Percentiles rank a stretch among this genome's conserved stretches.
phyloP scores from a whole-genome alignment of 2,113 vertebrate genomes.

The Podarcis muralis region DNA sequence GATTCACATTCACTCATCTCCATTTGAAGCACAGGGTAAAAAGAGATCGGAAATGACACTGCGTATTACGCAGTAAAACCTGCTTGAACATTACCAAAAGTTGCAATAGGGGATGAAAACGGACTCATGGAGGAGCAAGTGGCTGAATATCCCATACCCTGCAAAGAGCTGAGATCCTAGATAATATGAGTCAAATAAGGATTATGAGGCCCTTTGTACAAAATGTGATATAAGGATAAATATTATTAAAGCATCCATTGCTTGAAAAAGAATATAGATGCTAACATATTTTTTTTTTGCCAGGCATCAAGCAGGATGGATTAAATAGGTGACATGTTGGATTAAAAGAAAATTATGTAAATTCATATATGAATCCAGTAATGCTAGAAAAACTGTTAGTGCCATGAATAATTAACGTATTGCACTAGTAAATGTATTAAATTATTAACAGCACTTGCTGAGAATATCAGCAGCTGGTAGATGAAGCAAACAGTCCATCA shows the following conservation, averaged over 20 bases:
- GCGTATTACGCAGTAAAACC: background rate
- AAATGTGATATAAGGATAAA: background rate
- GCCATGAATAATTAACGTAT: slow-evolving; percentile 1
- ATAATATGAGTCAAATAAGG: background rate
- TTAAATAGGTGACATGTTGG: background rate
- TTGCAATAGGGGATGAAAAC: slow-evolving; percentile 30
- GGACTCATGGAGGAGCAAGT: background rate
- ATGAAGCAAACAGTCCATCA: slow-evolving; percentile 57
- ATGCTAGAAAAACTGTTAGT: background rate
- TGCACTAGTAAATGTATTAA: slow-evolving; percentile 40
- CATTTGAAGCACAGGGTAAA: background rate
- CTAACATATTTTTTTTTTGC: background rate
- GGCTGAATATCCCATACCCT: background rate
- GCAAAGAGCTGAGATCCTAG: background rate
- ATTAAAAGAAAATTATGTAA: background rate
- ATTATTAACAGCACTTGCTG: slow-evolving; percentile 54
- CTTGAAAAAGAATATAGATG: background rate
- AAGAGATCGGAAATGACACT: background rate
- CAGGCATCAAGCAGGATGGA: background rate
- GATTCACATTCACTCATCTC: background rate
- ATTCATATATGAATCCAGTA: background rate
- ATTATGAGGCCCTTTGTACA: background rate
- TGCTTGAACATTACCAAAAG: background rate
- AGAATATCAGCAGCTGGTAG: slow-evolving; percentile 49
- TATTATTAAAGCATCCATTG: background rate